phyloP scores from a whole-genome alignment of 2,797 vertebrate species.

The Tamandua tetradactyla region DNA sequence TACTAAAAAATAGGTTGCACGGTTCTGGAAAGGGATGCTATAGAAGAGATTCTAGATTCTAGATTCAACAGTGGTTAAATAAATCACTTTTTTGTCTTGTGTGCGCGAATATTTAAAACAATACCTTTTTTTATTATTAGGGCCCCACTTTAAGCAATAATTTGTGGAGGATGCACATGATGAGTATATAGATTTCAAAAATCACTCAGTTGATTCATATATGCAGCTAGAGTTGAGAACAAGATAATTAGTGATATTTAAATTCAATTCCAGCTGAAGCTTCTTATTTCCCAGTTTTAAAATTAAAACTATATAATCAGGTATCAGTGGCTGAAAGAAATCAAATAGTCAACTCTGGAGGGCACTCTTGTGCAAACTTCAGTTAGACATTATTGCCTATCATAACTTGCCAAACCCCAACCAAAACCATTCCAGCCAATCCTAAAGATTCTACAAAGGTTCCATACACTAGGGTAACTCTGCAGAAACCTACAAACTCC shows the following conservation, averaged over 20 bases:
- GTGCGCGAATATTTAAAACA: not conserved
- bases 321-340: too few relatives aligned
- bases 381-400: too few relatives aligned
- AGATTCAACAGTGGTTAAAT: not conserved
- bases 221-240: not conserved
- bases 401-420: too few relatives aligned
- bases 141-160: not conserved
- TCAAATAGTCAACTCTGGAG: too few relatives aligned
- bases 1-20: not conserved
- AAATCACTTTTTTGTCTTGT: not conserved
- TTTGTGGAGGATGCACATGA: not conserved
- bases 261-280: not conserved
- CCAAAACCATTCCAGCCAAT: too few relatives aligned
- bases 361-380: too few relatives aligned
- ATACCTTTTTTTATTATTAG: not conserved
- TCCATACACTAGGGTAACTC: too few relatives aligned
- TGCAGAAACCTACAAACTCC: too few relatives aligned
- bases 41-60: not conserved
- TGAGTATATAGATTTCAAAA: not conserved
- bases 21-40: not conserved
- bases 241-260: not conserved
- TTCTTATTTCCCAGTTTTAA: not conserved
- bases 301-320: too few relatives aligned
- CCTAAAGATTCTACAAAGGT: too few relatives aligned
- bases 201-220: not conserved